A percentile compares a stretch with the other conserved stretches of the same genome.
Conservation (phyloP, 2,113 vertebrate genomes). For the Hemiscyllium ocellatum region DNA sequence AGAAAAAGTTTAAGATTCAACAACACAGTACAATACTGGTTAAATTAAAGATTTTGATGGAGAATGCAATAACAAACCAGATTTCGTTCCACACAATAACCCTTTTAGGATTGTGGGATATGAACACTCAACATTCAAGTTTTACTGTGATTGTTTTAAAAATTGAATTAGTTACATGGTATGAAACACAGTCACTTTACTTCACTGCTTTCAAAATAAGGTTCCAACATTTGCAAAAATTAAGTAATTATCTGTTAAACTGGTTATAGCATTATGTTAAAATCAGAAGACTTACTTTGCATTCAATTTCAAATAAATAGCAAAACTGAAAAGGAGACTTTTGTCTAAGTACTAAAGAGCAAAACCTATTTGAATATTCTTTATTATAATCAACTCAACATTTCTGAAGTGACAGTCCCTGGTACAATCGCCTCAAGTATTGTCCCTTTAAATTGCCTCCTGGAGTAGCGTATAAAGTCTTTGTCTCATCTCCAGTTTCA, state of each 20-base stretch:
- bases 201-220: neutral
- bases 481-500: constrained; percentile 8
- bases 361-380: neutral
- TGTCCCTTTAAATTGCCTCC: neutral
- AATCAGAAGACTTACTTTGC: neutral
- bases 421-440: neutral
- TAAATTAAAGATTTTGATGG: neutral
- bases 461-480: neutral
- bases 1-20: no score
- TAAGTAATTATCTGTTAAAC: neutral
- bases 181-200: neutral
- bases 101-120: neutral
- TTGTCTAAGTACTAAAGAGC: neutral
- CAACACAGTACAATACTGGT: neutral
- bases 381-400: neutral
- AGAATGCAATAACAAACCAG: neutral
- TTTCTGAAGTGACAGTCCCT: neutral
- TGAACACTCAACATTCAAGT: neutral
- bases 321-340: neutral
- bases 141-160: neutral
- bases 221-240: neutral
- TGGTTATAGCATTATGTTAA: neutral
- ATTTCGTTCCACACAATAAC: neutral
- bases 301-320: neutral
- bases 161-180: neutral